Evolutionary conservation across 2,113 vertebrate species (phyloP), one percentile per base, ranked within the genome.

Genomic region (Zosterops lateralis): DNA sequence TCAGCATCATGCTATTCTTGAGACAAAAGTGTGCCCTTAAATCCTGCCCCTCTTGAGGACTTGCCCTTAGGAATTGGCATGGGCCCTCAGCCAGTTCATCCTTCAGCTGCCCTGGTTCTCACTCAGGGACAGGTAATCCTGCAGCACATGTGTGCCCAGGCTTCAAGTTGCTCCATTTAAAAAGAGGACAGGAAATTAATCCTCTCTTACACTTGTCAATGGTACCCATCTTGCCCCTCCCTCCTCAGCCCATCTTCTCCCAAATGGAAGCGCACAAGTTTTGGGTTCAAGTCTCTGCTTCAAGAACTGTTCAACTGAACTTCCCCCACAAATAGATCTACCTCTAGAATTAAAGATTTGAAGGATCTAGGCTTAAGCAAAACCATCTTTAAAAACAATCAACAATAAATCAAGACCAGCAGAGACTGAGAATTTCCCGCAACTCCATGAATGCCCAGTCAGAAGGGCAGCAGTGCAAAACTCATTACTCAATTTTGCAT

Each of bases 381-480:
- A 85, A 87, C 57, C 9, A 66, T 48, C 36, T 85, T 92, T 71
- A 91, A 91, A 72, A 42, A 79, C 16, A 62, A 36, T 58, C 73
- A 92, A 42, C 45, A 91, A 74, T 54, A 62, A 81, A 87, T 87
- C 65, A 84, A 88, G 38, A 57, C 5, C 25, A 87, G 29, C 62
- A 90, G 72, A 64, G 15, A 81, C 36, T 1, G 3, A 89, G 71
- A 75, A 90, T 82, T 94, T 88, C 61, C 61, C 24, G 3, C 1
- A 7, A 92, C 34, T 77, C 34, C 45, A 74, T 1, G 3, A 93
- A 90, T 32, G 56, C 61, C 68, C 53, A 60, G 26, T 74, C 61
- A 82, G 56, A 89, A 89, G 72, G 71, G 51, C 47, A 96, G 71
- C 64, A 83, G n/a, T 56, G 51, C 42, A 91, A 84, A 94, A 89